These are phyloP conservation scores for Prionailurus viverrinus DNA, from an alignment of 2,113 vertebrate genomes.

Conservation along the genomic window DNA sequence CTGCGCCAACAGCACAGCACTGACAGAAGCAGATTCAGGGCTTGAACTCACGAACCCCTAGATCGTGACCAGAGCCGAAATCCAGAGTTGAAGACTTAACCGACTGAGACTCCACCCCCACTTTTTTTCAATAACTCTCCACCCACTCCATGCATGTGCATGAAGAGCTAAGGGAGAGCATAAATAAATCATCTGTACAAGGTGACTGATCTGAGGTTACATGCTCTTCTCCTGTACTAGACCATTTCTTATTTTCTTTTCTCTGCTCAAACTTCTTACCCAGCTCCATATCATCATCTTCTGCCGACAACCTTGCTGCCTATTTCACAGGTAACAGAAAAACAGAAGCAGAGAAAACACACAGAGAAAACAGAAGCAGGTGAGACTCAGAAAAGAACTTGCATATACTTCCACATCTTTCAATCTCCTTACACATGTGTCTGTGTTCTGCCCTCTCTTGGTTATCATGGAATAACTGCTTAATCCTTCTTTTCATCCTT, in stretches of 20 bases:
- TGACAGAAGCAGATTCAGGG: no score
- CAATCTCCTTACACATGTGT: neutral
- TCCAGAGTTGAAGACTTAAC: no score
- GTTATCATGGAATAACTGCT: neutral
- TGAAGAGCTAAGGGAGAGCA: neutral
- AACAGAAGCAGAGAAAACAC: neutral
- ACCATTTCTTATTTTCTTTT: neutral
- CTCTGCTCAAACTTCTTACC: neutral
- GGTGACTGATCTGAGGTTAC: neutral
- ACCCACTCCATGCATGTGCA: no score
- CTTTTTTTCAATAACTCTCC: neutral
- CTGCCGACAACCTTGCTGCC: neutral
- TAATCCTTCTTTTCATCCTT: neutral
- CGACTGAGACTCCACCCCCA: no score
- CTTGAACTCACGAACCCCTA: no score
- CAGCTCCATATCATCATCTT: neutral
- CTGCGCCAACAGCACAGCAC: no score
- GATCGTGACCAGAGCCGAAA: no score
- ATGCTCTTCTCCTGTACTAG: neutral
- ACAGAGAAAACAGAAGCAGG: neutral
- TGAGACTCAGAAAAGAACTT: neutral
- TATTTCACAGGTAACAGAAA: neutral
- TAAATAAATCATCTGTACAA: neutral
- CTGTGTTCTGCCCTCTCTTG: neutral
- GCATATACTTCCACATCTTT: fast-evolving